These are phyloP conservation scores for Macrocentrus cingulum DNA, from an alignment of 1,140 invertebrate species.

Conservation along the genomic window DNA sequence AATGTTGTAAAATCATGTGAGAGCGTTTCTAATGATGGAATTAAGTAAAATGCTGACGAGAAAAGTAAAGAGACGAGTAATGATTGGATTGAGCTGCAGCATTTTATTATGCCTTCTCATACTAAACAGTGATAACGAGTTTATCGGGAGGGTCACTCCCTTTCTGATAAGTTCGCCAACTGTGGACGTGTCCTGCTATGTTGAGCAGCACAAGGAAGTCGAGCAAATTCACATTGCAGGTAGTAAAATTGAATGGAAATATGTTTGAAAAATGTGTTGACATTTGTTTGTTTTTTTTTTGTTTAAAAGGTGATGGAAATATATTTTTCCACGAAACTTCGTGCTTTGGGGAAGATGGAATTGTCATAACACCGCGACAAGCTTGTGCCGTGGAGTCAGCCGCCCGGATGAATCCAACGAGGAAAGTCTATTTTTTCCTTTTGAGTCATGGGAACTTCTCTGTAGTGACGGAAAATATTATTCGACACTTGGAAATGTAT, in stretches of 20 bases:
- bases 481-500: neutral
- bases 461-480: neutral
- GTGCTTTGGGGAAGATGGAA: constrained; percentile 50
- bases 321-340: constrained; percentile 67
- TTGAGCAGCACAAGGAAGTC: no score
- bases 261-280: neutral
- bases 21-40: no score
- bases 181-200: constrained; percentile 45
- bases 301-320: constrained; percentile 30
- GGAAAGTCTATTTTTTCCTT: constrained; percentile 2
- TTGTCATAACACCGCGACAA: constrained; percentile 59
- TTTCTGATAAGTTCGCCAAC: constrained; percentile 23
- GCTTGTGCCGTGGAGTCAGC: constrained; percentile 72
- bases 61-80: constrained; percentile 39
- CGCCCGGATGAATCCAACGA: constrained; percentile 33
- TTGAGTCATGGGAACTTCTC: neutral
- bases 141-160: constrained; percentile 32
- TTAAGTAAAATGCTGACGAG: neutral
- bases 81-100: constrained; percentile 32
- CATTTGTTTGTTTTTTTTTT: no score
- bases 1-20: no score
- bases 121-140: constrained; percentile 36
- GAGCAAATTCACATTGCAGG: neutral
- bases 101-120: constrained; percentile 35
- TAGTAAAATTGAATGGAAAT: neutral